Conservation (phyloP, 2,797 vertebrate species). For the Gambelia wislizenii region DNA sequence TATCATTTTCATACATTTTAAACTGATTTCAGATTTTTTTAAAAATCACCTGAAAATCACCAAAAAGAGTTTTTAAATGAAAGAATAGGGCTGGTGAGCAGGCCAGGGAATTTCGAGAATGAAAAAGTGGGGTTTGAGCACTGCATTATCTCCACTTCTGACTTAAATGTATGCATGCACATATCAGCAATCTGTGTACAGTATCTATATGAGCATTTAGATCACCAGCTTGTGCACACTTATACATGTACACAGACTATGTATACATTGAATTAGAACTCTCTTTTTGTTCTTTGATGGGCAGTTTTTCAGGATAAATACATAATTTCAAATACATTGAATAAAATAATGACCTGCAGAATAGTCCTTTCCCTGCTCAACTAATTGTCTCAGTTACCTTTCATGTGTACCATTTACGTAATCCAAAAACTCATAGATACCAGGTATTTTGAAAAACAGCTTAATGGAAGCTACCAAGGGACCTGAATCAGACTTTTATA, state of each 20-base stretch:
- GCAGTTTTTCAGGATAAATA: background rate
- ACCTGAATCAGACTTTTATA: conserved; percentile 55
- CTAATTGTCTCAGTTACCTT: background rate
- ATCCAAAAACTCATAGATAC: conserved; percentile 30
- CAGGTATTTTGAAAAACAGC: conserved; percentile 55
- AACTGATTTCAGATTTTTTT: too few relatives aligned
- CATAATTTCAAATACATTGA: background rate
- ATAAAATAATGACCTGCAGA: background rate
- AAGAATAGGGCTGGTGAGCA: too few relatives aligned
- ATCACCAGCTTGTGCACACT: background rate
- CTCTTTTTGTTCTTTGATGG: background rate
- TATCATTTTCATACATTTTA: too few relatives aligned
- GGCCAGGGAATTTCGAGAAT: too few relatives aligned
- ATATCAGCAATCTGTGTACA: background rate
- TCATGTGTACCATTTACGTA: conserved; percentile 3
- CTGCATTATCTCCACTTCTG: too few relatives aligned
- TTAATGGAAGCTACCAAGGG: conserved; percentile 60
- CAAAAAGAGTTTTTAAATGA: too few relatives aligned
- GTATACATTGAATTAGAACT: background rate
- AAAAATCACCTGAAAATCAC: too few relatives aligned
- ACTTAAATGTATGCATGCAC: background rate
- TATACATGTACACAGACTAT: background rate
- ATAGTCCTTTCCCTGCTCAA: background rate
- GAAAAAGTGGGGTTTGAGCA: too few relatives aligned
- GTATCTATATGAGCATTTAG: background rate